These are phyloP conservation scores for Lasioglossum oenotherae DNA, from an alignment of 2,888 invertebrate genomes.

Conservation along the genomic window DNA sequence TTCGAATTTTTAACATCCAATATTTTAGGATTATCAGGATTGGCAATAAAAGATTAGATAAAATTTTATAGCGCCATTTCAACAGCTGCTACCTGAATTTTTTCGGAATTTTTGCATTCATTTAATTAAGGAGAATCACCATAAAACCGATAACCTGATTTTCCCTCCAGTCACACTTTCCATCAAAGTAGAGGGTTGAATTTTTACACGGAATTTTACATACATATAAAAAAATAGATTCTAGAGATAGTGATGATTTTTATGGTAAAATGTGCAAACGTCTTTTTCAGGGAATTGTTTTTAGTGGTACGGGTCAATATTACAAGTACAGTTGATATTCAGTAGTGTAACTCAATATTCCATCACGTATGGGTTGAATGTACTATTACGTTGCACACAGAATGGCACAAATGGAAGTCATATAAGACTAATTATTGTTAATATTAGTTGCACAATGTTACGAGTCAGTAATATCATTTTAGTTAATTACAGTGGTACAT, in stretches of 20 bases:
- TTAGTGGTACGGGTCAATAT: conserved; percentile 26
- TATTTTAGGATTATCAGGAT: not conserved
- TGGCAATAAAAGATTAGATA: not conserved
- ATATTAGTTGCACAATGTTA: not conserved
- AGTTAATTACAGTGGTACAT: not conserved
- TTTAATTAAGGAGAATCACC: not conserved
- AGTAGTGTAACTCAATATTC: not conserved
- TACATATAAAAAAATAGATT: not conserved
- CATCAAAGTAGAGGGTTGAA: not conserved
- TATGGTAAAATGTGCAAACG: not conserved
- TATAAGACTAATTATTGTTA: not conserved
- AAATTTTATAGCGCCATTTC: not conserved
- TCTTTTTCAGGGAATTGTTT: not conserved
- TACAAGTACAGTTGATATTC: not conserved
- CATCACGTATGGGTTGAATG: not conserved
- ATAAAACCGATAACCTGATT: not conserved
- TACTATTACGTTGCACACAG: not conserved
- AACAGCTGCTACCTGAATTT: not conserved
- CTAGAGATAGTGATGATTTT: not conserved
- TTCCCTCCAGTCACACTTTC: not conserved
- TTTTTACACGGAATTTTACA: not conserved
- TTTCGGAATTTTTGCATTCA: not conserved
- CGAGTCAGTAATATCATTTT: not conserved
- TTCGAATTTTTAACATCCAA: not conserved
- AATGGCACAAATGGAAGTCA: not conserved